phyloP scores from a whole-genome alignment of 2,797 vertebrate genomes.

The Pempheris klunzingeri region DNA sequence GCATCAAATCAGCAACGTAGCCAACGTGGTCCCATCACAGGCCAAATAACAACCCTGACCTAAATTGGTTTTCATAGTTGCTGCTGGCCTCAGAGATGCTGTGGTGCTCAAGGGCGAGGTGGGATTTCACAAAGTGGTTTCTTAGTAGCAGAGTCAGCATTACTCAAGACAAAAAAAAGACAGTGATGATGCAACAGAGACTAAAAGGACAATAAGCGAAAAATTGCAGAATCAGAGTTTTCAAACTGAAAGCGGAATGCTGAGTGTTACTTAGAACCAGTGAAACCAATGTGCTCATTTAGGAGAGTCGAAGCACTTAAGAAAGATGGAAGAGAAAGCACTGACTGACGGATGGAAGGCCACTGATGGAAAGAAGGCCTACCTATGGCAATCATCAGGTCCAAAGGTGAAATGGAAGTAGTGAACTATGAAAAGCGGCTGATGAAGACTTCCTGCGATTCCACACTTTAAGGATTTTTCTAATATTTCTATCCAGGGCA shows the following conservation, averaged over 20 bases:
- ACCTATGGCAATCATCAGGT: constrained; percentile 28
- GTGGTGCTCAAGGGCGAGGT: constrained; percentile 21
- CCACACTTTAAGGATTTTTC: constrained; percentile 42
- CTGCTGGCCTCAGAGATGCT: constrained; percentile 1
- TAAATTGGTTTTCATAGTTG: constrained; percentile 45
- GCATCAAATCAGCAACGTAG: constrained; percentile 25
- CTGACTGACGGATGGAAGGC: too few relatives aligned
- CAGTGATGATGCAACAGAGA: constrained; percentile 22
- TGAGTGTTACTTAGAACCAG: constrained; percentile 12
- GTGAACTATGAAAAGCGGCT: constrained; percentile 39
- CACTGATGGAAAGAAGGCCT: constrained; percentile 34
- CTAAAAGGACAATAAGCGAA: constrained; percentile 17
- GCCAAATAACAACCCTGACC: constrained; percentile 40
- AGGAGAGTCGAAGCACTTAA: constrained; percentile 29
- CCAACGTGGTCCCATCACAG: constrained; percentile 26
- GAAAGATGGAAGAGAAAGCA: constrained; percentile 46
- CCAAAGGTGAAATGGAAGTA: constrained; percentile 50
- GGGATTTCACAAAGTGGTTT: constrained; percentile 42
- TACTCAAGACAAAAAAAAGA: constrained; percentile 26
- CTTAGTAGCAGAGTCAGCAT: constrained; percentile 6
- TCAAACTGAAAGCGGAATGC: constrained; percentile 9
- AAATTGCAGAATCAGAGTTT: constrained; percentile 35
- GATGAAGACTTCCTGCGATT: constrained; percentile 25
- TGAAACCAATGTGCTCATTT: constrained; percentile 33
- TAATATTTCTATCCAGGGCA: constrained; percentile 23